Evolutionary conservation across 2,888 invertebrate genomes (phyloP).

Genomic region (Drosophila peninsularis): DNA sequence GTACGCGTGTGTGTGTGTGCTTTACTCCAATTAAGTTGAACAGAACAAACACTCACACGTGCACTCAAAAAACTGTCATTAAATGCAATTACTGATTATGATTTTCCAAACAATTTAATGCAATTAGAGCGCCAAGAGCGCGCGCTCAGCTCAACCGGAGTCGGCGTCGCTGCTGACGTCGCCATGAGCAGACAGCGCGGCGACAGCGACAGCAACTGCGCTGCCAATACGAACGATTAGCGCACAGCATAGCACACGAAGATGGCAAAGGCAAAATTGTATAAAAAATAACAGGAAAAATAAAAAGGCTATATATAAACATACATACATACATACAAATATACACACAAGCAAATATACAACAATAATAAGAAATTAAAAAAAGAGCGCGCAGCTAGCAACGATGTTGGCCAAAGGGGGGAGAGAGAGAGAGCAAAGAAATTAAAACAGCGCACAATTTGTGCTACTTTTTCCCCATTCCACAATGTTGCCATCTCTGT

Average conservation of each 20-base stretch:
- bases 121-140: slow-evolving; percentile 71
- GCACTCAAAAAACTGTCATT: slow-evolving; percentile 62
- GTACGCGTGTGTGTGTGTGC: not conserved
- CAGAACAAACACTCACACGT: slow-evolving; percentile 43
- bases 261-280: slow-evolving; percentile 59
- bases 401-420: slow-evolving; percentile 24
- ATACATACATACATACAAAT: slow-evolving; percentile 18
- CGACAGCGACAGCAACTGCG: slow-evolving; percentile 67
- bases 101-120: slow-evolving; percentile 83
- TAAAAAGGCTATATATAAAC: slow-evolving; percentile 52
- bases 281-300: slow-evolving; percentile 68
- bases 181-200: slow-evolving; percentile 65
- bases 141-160: slow-evolving; percentile 15
- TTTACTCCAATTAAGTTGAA: slow-evolving; percentile 33
- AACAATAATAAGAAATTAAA: slow-evolving; percentile 35
- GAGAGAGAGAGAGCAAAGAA: slow-evolving; percentile 52
- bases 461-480: slow-evolving; percentile 81
- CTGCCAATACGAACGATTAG: slow-evolving; percentile 70
- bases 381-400: slow-evolving; percentile 33
- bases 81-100: slow-evolving; percentile 81
- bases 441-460: slow-evolving; percentile 81
- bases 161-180: slow-evolving; percentile 37
- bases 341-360: slow-evolving; percentile 11
- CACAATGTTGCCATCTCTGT: slow-evolving; percentile 62
- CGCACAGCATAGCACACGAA: slow-evolving; percentile 50